Conservation (phyloP, 2,113 vertebrate genomes). For the Alethe diademata region DNA sequence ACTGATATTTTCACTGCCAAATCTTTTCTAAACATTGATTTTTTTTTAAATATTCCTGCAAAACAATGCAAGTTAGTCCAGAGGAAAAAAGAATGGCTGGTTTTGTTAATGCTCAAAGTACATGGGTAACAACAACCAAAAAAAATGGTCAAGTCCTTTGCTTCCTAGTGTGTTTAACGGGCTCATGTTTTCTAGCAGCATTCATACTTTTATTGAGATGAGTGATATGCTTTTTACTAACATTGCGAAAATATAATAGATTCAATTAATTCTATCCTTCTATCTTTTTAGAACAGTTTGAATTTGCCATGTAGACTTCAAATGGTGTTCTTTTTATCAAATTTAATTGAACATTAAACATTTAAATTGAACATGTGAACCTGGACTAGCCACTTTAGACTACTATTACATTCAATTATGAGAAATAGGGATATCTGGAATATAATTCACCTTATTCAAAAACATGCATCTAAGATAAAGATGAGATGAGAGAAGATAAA, state of each 20-base stretch:
- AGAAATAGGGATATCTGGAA: background rate
- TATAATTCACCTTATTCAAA: background rate
- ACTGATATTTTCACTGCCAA: background rate
- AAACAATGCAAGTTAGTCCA: background rate
- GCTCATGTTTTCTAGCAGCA: background rate
- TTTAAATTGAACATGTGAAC: constrained; percentile 6
- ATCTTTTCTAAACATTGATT: background rate
- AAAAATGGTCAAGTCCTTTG: background rate
- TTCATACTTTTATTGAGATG: background rate
- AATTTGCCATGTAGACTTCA: background rate
- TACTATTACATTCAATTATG: background rate
- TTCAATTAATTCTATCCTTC: background rate
- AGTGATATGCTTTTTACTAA: background rate
- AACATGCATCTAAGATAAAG: background rate
- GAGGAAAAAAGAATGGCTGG: background rate
- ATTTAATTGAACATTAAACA: constrained; percentile 8
- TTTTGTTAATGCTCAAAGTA: background rate
- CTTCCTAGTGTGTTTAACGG: background rate
- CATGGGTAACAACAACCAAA: background rate
- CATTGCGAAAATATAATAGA: background rate
- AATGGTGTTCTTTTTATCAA: background rate
- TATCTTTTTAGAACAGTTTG: background rate
- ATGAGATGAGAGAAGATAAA: background rate
- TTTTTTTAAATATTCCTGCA: background rate
- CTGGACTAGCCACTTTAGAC: background rate